Conservation (phyloP, 64 coral and sea anemone genomes). For the Acropora tenuis region DNA sequence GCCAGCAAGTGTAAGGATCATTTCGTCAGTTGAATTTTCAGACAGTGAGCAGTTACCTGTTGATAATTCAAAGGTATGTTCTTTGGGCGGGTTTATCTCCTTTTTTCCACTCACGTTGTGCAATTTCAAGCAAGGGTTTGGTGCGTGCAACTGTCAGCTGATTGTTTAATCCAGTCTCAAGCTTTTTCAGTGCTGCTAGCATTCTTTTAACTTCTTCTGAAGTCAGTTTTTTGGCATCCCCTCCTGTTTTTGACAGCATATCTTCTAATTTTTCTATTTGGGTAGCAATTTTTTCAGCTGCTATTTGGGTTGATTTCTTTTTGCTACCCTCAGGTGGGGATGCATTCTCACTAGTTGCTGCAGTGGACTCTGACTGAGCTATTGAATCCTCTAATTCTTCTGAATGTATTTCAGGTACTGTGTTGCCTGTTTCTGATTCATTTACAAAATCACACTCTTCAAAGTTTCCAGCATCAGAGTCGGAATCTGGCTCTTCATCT, state of each 20-base stretch:
- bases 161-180: conserved; percentile 6
- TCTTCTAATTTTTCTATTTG: background rate
- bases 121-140: conserved; percentile 33
- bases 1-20: too few relatives aligned
- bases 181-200: background rate
- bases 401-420: too few relatives aligned
- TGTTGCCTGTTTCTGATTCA: background rate
- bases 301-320: conserved; percentile 14
- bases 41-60: background rate
- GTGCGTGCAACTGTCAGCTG: conserved; percentile 9
- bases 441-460: too few relatives aligned
- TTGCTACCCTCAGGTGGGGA: background rate
- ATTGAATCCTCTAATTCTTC: too few relatives aligned
- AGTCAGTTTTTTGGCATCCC: conserved; percentile 24
- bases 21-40: background rate
- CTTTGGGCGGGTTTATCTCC: background rate
- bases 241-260: conserved; percentile 16
- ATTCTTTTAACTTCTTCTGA: conserved; percentile 8
- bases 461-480: too few relatives aligned
- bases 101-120: conserved; percentile 18
- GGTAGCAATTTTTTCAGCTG: conserved; percentile 1
- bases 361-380: too few relatives aligned
- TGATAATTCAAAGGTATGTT: conserved; percentile 28
- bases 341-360: conserved; percentile 17
- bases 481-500: conserved; percentile 22